phyloP scores from a whole-genome alignment of 1,140 invertebrate genomes.

The Holcopasites calliopsidis region DNA sequence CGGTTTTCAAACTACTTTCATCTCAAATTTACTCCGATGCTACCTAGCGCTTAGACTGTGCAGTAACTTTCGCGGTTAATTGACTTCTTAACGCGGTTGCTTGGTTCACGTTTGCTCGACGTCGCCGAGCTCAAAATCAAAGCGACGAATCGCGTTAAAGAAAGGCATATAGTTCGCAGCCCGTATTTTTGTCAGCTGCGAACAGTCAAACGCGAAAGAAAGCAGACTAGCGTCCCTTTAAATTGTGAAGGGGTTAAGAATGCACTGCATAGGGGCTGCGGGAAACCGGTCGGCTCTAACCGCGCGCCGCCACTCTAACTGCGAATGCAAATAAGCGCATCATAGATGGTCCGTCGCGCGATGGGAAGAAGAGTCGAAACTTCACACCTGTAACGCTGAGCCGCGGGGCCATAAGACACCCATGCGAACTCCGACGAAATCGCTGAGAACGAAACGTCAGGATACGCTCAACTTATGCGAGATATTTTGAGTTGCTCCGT shows the following conservation, averaged over 20 bases:
- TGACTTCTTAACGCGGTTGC: neutral
- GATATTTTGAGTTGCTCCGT: conserved; percentile 21
- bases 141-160: neutral
- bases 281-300: conserved; percentile 23
- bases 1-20: too few species aligned
- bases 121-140: neutral
- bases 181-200: neutral
- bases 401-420: conserved; percentile 10
- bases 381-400: conserved; percentile 45
- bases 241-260: neutral
- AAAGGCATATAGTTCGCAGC: neutral
- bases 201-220: conserved; percentile 21
- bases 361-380: conserved; percentile 10
- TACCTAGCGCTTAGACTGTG: too few species aligned
- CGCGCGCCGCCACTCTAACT: conserved; percentile 36
- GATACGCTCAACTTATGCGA: neutral
- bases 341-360: neutral
- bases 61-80: neutral
- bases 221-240: conserved; percentile 23
- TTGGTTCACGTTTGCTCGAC: neutral
- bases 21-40: neutral
- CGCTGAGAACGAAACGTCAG: neutral
- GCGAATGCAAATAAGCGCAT: conserved; percentile 43
- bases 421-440: neutral
- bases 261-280: neutral